Evolutionary conservation across 92 coral and sea anemone species (phyloP).

Genomic region (Zoanthus sansibaricus): DNA sequence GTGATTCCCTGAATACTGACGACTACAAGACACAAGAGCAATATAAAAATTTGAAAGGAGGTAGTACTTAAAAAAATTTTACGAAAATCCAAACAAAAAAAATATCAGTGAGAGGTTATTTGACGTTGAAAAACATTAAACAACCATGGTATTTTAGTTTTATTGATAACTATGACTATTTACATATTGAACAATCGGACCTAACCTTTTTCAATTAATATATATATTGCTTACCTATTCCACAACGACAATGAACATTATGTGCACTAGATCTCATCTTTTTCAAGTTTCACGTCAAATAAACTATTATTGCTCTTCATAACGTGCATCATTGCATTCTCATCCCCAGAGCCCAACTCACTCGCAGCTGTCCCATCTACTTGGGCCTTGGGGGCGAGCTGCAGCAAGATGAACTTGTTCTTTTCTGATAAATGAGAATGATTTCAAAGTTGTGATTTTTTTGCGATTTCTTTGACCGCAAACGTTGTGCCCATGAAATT

Average conservation of each 20-base stretch:
- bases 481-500: neutral
- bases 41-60: too few species aligned
- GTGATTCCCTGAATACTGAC: too few species aligned
- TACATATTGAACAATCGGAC: too few species aligned
- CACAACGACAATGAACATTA: neutral
- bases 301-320: neutral
- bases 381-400: conserved; percentile 28
- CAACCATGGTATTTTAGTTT: too few species aligned
- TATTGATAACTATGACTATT: too few species aligned
- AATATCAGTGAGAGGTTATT: too few species aligned
- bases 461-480: conserved; percentile 8
- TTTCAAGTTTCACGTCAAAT: neutral
- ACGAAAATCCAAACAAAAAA: too few species aligned
- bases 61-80: too few species aligned
- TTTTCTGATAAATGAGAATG: neutral
- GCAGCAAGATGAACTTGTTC: neutral
- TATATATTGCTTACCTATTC: neutral
- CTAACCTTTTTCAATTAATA: neutral
- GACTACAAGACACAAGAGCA: too few species aligned
- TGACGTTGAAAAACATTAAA: too few species aligned
- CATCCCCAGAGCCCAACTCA: neutral
- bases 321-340: neutral
- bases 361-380: neutral
- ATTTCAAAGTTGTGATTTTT: neutral
- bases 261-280: neutral